These are phyloP conservation scores for Actias luna DNA, from an alignment of 2,888 invertebrate species.

Conservation along the genomic window DNA sequence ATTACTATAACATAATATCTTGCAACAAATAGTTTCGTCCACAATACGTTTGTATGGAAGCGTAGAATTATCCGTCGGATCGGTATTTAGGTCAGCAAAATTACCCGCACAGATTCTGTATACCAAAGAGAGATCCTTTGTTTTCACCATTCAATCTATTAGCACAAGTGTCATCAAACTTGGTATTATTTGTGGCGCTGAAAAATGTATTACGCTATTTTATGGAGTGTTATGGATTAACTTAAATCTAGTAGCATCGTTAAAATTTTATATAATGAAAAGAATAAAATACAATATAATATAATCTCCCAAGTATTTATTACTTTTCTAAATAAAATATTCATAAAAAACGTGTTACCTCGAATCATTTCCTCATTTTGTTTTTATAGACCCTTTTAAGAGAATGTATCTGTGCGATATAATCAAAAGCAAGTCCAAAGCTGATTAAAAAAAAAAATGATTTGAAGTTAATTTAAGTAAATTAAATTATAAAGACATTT, in stretches of 20 bases:
- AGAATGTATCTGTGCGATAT: too few relatives aligned
- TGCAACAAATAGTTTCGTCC: constrained; percentile 12
- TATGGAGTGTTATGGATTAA: neutral
- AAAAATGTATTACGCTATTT: neutral
- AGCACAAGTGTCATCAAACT: constrained; percentile 12
- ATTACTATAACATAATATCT: neutral
- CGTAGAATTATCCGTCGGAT: constrained; percentile 39
- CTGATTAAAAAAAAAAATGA: too few relatives aligned
- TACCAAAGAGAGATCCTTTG: constrained; percentile 43
- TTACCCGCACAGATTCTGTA: constrained; percentile 57
- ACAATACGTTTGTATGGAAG: constrained; percentile 25
- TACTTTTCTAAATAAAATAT: too few relatives aligned
- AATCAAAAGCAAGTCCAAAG: too few relatives aligned
- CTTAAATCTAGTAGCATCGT: neutral
- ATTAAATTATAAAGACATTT: too few relatives aligned
- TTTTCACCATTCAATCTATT: constrained; percentile 38
- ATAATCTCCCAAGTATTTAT: too few relatives aligned
- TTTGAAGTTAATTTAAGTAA: too few relatives aligned
- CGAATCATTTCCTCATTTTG: too few relatives aligned
- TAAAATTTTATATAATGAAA: neutral
- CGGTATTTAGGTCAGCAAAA: constrained; percentile 66
- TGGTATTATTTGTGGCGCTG: neutral
- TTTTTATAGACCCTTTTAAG: too few relatives aligned
- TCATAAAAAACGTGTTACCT: too few relatives aligned
- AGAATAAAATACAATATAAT: too few relatives aligned